Base-by-base conservation (phyloP, 2,113 vertebrate genomes). In the Helogale parvula region DNA sequence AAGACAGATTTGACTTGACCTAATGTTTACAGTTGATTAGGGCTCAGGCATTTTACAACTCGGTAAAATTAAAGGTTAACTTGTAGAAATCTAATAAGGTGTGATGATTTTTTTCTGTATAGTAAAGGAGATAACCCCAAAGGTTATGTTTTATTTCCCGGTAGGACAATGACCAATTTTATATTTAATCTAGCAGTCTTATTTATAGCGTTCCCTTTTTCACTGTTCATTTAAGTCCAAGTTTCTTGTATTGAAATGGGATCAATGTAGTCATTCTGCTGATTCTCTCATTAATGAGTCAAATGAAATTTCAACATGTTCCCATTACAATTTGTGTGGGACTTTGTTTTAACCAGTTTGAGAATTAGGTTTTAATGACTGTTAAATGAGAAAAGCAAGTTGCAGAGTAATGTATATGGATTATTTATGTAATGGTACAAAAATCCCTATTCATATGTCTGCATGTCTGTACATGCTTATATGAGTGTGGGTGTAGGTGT, bases 101-200 rank as follows among this genome's bases (percentile, higher is more conserved):
- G 5, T 3, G 54, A 41, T 72, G n/a, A 69, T 69, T 76, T 69
- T 83, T 27, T 33, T n/a, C 50, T 96, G 17, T 86, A 45, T 80
- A 69, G 33, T 87, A 79, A 95, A 94, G 38, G 81, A 96, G 84
- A 94, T 88, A 92, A 96, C 25, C 12, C 35, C 12, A 82, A 69
- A 93, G 68, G 87, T 92, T 89, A 83, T 92, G 47, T 81, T 98
- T 96, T 95, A 90, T 97, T 97, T 94, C 88, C 90, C 74, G 69
- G 31, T 87, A 94, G 94, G 91, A 82, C 31, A 80, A 54, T 92
- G 94, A 76, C 10, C 8, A 80, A 27, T 47, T 95, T 93, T 72
- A 88, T 52, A 50, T 96, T 95, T 86, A 96, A 89, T 82, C 52
- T 86, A 92, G 14, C 3, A 68, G 10, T 90, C 11, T 86, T 94